phyloP scores from a whole-genome alignment of 2,888 invertebrate genomes.

The Coleophora deauratella region DNA sequence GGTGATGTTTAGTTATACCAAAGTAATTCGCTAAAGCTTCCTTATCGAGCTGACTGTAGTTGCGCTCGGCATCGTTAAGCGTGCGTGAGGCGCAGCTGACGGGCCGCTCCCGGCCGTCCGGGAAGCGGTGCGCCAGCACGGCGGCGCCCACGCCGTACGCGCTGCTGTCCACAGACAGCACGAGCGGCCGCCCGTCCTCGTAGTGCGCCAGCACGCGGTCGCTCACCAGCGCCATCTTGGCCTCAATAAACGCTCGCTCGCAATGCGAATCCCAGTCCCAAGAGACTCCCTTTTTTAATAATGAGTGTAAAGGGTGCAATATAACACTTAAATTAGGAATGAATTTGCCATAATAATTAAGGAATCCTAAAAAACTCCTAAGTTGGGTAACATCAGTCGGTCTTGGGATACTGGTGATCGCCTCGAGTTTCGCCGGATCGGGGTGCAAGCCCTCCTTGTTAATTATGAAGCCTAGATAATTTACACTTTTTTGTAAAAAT shows the following conservation, averaged over 20 bases:
- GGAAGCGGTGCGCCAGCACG: constrained; percentile 13
- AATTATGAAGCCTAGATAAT: constrained; percentile 15
- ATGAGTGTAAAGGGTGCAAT: constrained; percentile 12
- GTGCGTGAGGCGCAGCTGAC: too few species aligned
- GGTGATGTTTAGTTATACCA: constrained; percentile 18
- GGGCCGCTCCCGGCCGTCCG: constrained; percentile 13
- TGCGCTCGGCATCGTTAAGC: constrained; percentile 17
- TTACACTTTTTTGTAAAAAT: constrained; percentile 11
- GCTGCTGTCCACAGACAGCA: constrained; percentile 14
- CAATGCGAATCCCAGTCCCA: constrained; percentile 1
- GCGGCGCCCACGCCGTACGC: constrained; percentile 16
- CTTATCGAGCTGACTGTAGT: constrained; percentile 21
- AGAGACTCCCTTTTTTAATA: constrained; percentile 9
- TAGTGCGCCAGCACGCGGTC: constrained; percentile 10
- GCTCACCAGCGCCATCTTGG: constrained; percentile 5
- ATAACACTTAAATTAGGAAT: constrained; percentile 13
- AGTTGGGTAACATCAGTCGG: constrained; percentile 13
- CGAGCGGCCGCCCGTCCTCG: constrained; percentile 7
- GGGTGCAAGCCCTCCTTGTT: constrained; percentile 11
- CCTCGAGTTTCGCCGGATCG: constrained; percentile 10
- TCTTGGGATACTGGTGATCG: constrained; percentile 9
- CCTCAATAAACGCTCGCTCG: constrained; percentile 4
- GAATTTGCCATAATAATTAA: constrained; percentile 19
- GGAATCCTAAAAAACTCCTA: constrained; percentile 14
- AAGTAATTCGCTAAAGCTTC: constrained; percentile 22